A percentile compares a stretch with the other conserved stretches of the same genome.
phyloP scores from a whole-genome alignment of 2,888 invertebrate genomes.

The Hyposoter dolosus region DNA sequence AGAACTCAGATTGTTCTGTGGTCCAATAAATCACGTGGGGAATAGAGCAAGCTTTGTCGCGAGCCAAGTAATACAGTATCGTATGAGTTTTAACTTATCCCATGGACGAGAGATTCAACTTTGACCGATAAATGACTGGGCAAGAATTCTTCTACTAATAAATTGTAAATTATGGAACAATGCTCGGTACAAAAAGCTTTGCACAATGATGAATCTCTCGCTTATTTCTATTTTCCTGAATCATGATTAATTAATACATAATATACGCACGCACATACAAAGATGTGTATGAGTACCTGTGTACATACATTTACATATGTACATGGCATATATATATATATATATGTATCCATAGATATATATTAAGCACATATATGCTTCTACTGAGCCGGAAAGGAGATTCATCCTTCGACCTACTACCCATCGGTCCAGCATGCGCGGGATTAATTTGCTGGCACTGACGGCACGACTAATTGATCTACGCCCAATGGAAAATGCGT shows the following conservation, averaged over 20 bases:
- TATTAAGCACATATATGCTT: not conserved
- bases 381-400: constrained; percentile 45
- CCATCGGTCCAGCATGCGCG: constrained; percentile 49
- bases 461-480: constrained; percentile 69
- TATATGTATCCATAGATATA: too few species aligned
- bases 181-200: constrained; percentile 12
- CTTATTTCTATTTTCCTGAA: constrained; percentile 45
- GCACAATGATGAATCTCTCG: not conserved
- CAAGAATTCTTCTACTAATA: constrained; percentile 23
- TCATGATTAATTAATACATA: constrained; percentile 63
- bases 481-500: constrained; percentile 68
- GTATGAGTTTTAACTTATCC: constrained; percentile 9
- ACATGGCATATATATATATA: too few species aligned
- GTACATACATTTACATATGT: not conserved
- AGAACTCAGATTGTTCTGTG: not conserved
- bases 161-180: constrained; percentile 46
- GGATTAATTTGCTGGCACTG: constrained; percentile 69
- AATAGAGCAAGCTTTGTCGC: not conserved
- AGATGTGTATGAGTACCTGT: not conserved
- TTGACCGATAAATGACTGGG: not conserved
- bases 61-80: constrained; percentile 5
- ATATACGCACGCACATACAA: constrained; percentile 28
- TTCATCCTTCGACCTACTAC: constrained; percentile 38
- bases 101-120: not conserved
- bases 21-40: constrained; percentile 14